Conservation (phyloP, 1,140 invertebrate genomes). For the Pissodes strobi region DNA sequence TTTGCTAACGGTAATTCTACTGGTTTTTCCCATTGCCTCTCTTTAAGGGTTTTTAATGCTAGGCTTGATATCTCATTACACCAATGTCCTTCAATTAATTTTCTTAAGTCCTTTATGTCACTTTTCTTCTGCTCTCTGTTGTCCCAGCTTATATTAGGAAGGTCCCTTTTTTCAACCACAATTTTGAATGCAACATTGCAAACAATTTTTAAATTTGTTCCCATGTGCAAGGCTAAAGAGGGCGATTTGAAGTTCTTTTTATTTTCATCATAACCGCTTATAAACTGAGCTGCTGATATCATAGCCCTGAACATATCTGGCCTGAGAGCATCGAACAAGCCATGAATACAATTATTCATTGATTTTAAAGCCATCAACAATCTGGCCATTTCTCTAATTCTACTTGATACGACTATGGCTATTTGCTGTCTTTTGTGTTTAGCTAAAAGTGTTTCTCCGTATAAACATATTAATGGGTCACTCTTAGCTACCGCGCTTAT, state of each 20-base stretch:
- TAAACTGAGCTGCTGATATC: conserved; percentile 29
- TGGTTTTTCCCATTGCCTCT: not conserved
- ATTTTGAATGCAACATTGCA: not conserved
- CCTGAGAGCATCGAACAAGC: conserved; percentile 21
- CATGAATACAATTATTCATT: not conserved
- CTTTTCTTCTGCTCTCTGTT: not conserved
- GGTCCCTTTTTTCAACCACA: not conserved
- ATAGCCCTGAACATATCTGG: conserved; percentile 30
- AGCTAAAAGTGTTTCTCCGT: conserved; percentile 28
- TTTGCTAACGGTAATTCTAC: not conserved
- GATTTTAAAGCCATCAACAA: conserved; percentile 21
- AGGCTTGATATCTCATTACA: too few species aligned
- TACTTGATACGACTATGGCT: conserved; percentile 23
- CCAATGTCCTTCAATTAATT: conserved; percentile 8
- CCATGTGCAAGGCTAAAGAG: too few species aligned
- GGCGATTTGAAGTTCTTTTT: conserved; percentile 33
- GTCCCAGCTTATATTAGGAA: not conserved
- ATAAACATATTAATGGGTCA: conserved; percentile 34
- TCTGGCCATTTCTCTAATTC: conserved; percentile 34
- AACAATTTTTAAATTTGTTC: too few species aligned
- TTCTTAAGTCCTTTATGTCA: not conserved
- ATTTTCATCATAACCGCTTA: conserved; percentile 34
- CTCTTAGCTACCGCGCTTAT: conserved; percentile 31
- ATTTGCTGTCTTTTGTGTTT: conserved; percentile 38
- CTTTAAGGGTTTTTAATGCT: conserved; percentile 33